A percentile compares a stretch with the other conserved stretches of the same genome.
Conservation (phyloP, 64 coral and sea anemone species). For the Pocillopora verrucosa region DNA sequence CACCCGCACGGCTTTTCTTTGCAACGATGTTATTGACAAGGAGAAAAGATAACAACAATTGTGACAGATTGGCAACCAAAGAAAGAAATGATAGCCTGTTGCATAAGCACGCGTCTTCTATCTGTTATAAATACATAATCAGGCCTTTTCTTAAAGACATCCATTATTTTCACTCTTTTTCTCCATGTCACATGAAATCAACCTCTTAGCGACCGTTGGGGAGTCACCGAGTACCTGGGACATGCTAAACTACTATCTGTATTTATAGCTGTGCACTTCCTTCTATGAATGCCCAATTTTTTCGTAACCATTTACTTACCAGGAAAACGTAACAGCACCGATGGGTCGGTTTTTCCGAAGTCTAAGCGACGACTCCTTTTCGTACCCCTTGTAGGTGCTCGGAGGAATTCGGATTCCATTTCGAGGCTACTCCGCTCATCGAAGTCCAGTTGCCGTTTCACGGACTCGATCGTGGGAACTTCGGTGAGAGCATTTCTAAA, state of each 20-base stretch:
- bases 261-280: not conserved
- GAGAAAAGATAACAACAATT: too few species aligned
- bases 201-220: too few species aligned
- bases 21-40: too few species aligned
- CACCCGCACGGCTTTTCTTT: too few species aligned
- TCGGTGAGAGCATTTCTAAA: not conserved
- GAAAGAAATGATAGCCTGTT: too few species aligned
- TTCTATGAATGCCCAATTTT: not conserved
- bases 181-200: too few species aligned
- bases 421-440: not conserved
- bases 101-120: too few species aligned
- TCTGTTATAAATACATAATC: too few species aligned
- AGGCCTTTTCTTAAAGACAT: too few species aligned
- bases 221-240: not conserved
- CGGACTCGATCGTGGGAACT: not conserved
- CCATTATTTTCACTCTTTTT: too few species aligned
- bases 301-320: not conserved
- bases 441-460: conserved; percentile 20
- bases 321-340: not conserved
- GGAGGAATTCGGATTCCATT: not conserved
- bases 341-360: not conserved
- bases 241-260: not conserved
- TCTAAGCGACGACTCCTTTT: conserved; percentile 7
- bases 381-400: not conserved
- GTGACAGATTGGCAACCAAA: too few species aligned